Base-by-base conservation (phyloP, 2,797 vertebrate genomes). In the Cossypha heuglini region DNA sequence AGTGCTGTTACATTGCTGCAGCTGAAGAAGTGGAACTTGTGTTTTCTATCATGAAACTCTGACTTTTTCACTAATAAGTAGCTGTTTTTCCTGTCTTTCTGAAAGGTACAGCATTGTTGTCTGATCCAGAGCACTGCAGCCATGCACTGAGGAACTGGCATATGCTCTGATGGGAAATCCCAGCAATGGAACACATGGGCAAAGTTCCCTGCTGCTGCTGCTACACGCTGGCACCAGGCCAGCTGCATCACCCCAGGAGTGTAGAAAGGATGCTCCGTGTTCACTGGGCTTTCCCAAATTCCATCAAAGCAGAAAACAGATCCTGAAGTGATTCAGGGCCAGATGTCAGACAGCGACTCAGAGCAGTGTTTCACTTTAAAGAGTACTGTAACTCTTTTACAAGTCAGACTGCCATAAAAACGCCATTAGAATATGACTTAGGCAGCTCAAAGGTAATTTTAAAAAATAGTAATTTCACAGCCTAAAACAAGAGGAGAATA, bases 271-370 rank as follows among this genome's bases (percentile, higher is more conserved):
- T 42, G 46, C 28, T 5, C 4, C 10, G 45, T 61, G 52, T 13
- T 82, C 61, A 31, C 26, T 1, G 0, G 6, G 25, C 51, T 42
- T 51, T 40, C 66, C 76, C 46, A 71, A 74, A 62, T 58, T 42
- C 57, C 52, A 52, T 42, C 66, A 69, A 64, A 81, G 49, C n/a
- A 46, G n/a, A 92, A 93, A 90, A 91, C 33, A 11, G 33, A 80
- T 19, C 59, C n/a, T 46, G 13, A 81, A 40, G 29, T 5, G 15
- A 59, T 8, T 58, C 33, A 55, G 54, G 67, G 57, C 33, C 20
- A 57, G 31, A 29, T 31, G 20, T 28, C 77, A 51, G 19, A 63
- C 24, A 67, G 52, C 38, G 55, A 26, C 35, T 68, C 81, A 33
- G 64, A 52, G 31, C 16, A 69, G 19, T 1, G 0, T 51, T 78